These are phyloP conservation scores for Phasianus colchicus DNA, from an alignment of 2,113 vertebrate genomes.

Conservation along the genomic window DNA sequence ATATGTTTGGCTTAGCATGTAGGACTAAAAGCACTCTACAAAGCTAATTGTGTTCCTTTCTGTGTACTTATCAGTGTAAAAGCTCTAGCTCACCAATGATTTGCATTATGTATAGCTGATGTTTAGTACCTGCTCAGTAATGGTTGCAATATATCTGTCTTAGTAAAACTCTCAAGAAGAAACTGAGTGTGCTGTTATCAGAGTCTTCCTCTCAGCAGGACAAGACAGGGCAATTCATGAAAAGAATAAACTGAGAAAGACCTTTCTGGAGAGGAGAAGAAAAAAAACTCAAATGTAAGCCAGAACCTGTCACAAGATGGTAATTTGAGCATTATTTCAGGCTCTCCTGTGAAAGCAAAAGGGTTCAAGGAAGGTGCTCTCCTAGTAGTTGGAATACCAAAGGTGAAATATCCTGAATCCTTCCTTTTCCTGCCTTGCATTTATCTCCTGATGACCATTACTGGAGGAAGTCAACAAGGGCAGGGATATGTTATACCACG, in stretches of 20 bases:
- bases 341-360: background rate
- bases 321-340: background rate
- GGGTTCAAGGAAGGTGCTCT: background rate
- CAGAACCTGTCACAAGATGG: background rate
- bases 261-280: background rate
- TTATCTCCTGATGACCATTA: background rate
- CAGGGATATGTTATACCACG: background rate
- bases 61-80: background rate
- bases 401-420: background rate
- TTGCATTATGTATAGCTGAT: background rate
- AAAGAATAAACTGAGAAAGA: background rate
- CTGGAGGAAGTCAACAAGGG: background rate
- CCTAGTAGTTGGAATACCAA: background rate
- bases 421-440: background rate
- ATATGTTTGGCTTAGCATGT: background rate
- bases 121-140: background rate
- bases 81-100: background rate
- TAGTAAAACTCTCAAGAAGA: background rate
- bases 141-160: background rate
- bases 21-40: background rate
- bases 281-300: background rate
- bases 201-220: background rate
- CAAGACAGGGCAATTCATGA: background rate
- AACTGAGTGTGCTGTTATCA: background rate
- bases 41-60: background rate